Base-by-base conservation (phyloP, 2,113 vertebrate genomes). In the Centropus unirufus region DNA sequence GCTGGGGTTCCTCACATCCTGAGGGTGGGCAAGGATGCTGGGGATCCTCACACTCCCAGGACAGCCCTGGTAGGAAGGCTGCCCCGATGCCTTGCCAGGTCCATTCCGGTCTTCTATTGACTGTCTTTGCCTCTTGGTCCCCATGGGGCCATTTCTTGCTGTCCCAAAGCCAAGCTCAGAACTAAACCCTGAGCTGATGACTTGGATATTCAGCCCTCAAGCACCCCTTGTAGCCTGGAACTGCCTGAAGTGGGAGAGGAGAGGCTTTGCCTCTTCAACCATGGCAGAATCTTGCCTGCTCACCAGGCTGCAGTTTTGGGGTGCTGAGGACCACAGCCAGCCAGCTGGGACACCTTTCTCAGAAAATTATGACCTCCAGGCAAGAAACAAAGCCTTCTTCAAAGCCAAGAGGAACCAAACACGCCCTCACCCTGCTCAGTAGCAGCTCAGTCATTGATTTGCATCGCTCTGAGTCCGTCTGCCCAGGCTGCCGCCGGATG, bases 271-370 rank as follows among this genome's bases (percentile, higher is more conserved):
- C 40, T n/a, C 14, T 14, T 15, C 39, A 54, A 11, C 21, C 2
- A 0, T 6, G 3, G 9, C 51, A 29, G n/a, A 39, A 26, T 2
- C 58, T 29, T 27, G 26, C 11, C 24, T 24, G 12, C 46, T 46
- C 1, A 0, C 66, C 0, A 3, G 6, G 23, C 12, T 62, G 30
- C 0, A 0, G 5, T 84, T 91, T 89, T 0, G 2, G 76, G 64
- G 24, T n/a, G 39, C 39, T 47, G 86, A 29, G n/a, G 21, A 20
- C 58, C 32, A 39, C 47, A 62, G 20, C 29, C 51, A 75, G 29
- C n/a, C 1, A 3, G 18, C 75, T 58, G 70, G 30, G 24, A 17
- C 34, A 29, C 19, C 17, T 84, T 63, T 54, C 54, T 26, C 2
- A 1, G 52, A 66, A 74, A 88, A 42, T 4, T 36, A 51, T 18